These are phyloP conservation scores for Isoperla grammatica DNA, from an alignment of 2,888 invertebrate genomes.

Conservation along the genomic window DNA sequence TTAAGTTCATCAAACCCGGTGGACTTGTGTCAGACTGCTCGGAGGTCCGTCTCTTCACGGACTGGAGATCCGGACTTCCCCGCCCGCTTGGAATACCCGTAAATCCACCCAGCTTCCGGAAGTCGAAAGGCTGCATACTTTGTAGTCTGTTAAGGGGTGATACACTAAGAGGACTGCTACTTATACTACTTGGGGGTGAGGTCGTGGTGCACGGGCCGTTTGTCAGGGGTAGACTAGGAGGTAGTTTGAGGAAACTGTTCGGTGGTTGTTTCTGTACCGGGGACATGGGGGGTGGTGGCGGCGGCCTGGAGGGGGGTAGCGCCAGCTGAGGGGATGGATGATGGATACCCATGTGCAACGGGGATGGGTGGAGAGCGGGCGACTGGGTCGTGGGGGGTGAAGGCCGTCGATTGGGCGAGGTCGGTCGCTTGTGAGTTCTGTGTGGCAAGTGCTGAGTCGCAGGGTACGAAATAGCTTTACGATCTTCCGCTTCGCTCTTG, in stretches of 20 bases:
- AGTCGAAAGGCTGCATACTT: conserved; percentile 95
- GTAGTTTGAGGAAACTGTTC: conserved; percentile 46
- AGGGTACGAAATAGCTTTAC: conserved; percentile 1
- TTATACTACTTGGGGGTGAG: conserved; percentile 54
- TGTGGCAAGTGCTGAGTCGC: conserved; percentile 46
- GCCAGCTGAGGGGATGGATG: conserved; percentile 41
- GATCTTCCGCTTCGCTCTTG: conserved; percentile 13
- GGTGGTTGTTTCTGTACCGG: conserved; percentile 45
- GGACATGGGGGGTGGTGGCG: conserved; percentile 44
- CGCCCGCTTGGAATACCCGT: conserved; percentile 28
- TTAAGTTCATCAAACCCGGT: conserved; percentile 52
- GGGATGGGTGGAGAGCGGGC: conserved; percentile 43
- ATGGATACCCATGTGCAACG: conserved; percentile 35
- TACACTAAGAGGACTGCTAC: conserved; percentile 57
- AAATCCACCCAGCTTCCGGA: conserved; percentile 57
- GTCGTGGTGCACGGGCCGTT: conserved; percentile 45
- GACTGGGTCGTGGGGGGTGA: conserved; percentile 48
- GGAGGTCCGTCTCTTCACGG: conserved; percentile 50
- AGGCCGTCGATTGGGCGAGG: conserved; percentile 60
- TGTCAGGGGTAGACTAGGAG: conserved; percentile 35
- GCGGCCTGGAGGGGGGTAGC: conserved; percentile 45
- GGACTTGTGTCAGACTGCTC: conserved; percentile 42
- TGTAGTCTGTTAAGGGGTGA: conserved; percentile 84
- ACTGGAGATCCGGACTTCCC: conserved; percentile 31
- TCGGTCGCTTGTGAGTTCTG: conserved; percentile 40